These are phyloP conservation scores for Lasioglossum calceatum DNA, from an alignment of 2,888 invertebrate genomes.

Conservation along the genomic window DNA sequence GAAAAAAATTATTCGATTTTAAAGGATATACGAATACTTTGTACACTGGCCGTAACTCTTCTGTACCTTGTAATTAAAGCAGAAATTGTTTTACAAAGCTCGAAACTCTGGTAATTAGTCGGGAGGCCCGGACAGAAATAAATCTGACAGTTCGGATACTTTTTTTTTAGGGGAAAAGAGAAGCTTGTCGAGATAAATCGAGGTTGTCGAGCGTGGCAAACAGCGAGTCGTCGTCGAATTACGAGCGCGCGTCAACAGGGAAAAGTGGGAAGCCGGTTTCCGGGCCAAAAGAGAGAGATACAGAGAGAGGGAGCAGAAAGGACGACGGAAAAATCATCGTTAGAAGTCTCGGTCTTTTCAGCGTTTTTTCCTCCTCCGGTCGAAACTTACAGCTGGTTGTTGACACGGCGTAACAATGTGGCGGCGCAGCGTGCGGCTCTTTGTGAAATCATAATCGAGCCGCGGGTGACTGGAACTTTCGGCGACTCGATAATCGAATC, in stretches of 20 bases:
- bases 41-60: too few relatives aligned
- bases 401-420: constrained; percentile 67
- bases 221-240: not conserved
- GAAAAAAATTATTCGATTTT: too few relatives aligned
- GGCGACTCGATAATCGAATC: constrained; percentile 65
- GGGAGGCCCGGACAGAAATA: not conserved
- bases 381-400: constrained; percentile 73
- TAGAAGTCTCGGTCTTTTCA: constrained; percentile 3
- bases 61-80: too few relatives aligned
- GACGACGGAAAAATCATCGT: not conserved
- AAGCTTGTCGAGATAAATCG: not conserved
- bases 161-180: not conserved
- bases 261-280: not conserved
- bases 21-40: too few relatives aligned
- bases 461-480: constrained; percentile 57
- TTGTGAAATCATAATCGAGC: constrained; percentile 76
- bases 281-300: not conserved
- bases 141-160: not conserved
- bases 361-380: not conserved
- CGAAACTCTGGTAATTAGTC: not conserved
- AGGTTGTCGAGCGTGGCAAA: not conserved
- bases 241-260: not conserved
- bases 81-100: not conserved
- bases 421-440: constrained; percentile 69
- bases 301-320: not conserved